phyloP scores from a whole-genome alignment of 1,140 invertebrate genomes.

The Anastrepha ludens region DNA sequence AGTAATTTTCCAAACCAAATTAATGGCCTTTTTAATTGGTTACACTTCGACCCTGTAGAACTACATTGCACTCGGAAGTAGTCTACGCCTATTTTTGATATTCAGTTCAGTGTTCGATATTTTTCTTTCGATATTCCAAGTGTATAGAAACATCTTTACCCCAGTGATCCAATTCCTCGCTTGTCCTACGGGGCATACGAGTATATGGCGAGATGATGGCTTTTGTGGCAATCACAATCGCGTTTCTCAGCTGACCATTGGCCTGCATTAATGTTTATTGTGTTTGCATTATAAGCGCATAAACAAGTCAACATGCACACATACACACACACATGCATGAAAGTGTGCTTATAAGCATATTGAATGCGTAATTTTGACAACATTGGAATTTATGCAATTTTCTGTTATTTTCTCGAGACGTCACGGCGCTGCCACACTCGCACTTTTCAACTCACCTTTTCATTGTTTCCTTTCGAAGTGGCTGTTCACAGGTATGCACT shows the following conservation, averaged over 20 bases:
- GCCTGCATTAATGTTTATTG: background rate
- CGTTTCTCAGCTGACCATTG: constrained; percentile 25
- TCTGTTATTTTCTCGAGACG: constrained; percentile 43
- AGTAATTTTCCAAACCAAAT: no score
- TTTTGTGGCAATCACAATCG: background rate
- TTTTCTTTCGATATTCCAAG: no score
- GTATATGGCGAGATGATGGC: background rate
- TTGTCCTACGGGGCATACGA: background rate
- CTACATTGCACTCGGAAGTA: no score
- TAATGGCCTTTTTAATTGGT: no score
- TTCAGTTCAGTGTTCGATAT: no score
- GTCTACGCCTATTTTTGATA: no score
- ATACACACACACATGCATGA: background rate
- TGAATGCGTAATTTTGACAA: constrained; percentile 34
- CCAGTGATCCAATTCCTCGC: no score
- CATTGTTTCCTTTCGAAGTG: background rate
- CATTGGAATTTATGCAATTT: constrained; percentile 37
- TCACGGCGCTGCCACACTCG: background rate
- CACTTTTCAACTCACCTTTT: constrained; percentile 11
- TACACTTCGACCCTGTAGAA: no score
- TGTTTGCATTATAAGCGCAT: background rate
- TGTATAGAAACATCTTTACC: no score
- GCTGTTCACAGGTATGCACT: no score
- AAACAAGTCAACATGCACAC: background rate
- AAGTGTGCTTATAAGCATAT: background rate